These are phyloP conservation scores for Neodiprion pinetum DNA, from an alignment of 1,140 invertebrate species.

Conservation along the genomic window DNA sequence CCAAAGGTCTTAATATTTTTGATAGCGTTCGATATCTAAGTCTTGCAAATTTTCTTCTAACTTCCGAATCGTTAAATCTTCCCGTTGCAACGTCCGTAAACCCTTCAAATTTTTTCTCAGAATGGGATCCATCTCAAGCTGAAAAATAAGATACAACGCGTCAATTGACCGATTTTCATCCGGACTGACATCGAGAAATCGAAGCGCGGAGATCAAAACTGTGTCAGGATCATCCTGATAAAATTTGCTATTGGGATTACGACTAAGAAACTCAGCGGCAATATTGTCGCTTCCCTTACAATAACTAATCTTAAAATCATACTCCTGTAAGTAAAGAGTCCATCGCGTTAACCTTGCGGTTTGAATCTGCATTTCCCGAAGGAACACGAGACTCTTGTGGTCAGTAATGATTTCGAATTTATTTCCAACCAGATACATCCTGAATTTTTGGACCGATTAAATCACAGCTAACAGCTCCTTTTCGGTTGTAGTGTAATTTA, in stretches of 20 bases:
- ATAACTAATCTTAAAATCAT: slow-evolving; percentile 51
- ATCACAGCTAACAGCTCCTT: slow-evolving; percentile 45
- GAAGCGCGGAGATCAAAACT: too few relatives aligned
- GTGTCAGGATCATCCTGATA: neutral
- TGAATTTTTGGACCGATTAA: slow-evolving; percentile 41
- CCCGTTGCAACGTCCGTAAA: too few relatives aligned
- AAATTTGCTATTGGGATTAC: slow-evolving; percentile 17
- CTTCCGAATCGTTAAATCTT: too few relatives aligned
- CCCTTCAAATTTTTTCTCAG: too few relatives aligned
- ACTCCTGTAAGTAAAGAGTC: slow-evolving; percentile 55
- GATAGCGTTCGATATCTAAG: too few relatives aligned
- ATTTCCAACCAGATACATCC: slow-evolving; percentile 33
- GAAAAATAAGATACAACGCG: too few relatives aligned
- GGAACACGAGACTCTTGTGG: slow-evolving; percentile 55
- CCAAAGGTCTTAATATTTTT: too few relatives aligned
- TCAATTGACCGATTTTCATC: too few relatives aligned
- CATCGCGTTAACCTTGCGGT: slow-evolving; percentile 54
- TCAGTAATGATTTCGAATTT: slow-evolving; percentile 55
- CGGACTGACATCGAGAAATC: too few relatives aligned
- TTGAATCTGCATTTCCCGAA: slow-evolving; percentile 48
- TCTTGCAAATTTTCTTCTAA: too few relatives aligned
- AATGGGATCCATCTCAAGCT: too few relatives aligned
- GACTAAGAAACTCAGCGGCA: slow-evolving; percentile 26
- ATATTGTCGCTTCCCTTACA: slow-evolving; percentile 29
- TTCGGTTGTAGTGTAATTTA: slow-evolving; percentile 37